Base-by-base conservation (phyloP, 2,888 invertebrate genomes). In the Drosophila nr. perissopoda region DNA sequence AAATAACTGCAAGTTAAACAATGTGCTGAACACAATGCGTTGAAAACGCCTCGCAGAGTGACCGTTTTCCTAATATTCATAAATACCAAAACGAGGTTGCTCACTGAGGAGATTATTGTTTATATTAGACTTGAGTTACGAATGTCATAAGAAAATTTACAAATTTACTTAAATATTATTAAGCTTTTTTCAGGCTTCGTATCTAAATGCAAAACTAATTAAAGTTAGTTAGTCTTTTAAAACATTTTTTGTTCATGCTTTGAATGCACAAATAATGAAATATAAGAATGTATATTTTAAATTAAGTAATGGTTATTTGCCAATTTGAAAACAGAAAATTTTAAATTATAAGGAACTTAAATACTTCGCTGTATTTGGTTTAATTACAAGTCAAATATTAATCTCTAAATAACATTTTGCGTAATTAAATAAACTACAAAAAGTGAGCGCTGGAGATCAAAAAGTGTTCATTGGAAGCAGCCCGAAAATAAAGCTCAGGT, bases 391-490 rank as follows among this genome's bases (percentile, higher is more conserved):
- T 34, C 6, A 51, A 16, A 38, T 36, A 8, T 48, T 34, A 29
- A n/a, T 59, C 54, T 16, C 4, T n/a, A 27, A 4, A 13, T 34
- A 18, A 34, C 25, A 29, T 29, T 13, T 38, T 4, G 4, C 13
- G 10, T 11, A 7, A 54, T 11, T 18, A 18, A 54, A 27, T 13
- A 38, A 38, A 56, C 6, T 27, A 5, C 13, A 18, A 33, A n/a
- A n/a, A 27, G 16, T 6, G 21, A 36, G 36, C 31, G 16, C 29
- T 53, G 25, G 60, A 73, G 72, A 74, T 73, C 60, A 38, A 13
- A 13, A 40, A 40, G 27, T 33, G 33, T 27, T 59, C 42, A 38
- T 21, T 48, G 25, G 27, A 27, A 25, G 58, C 57, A 34, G n/a
- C 16, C 25, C 36, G 8, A 46, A 63, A 42, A 56, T 61, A 60